Percentiles rank a stretch among this genome's conserved stretches.
Evolutionary conservation across 2,888 invertebrate genomes (phyloP).

Genomic region (Tortrix viridana): DNA sequence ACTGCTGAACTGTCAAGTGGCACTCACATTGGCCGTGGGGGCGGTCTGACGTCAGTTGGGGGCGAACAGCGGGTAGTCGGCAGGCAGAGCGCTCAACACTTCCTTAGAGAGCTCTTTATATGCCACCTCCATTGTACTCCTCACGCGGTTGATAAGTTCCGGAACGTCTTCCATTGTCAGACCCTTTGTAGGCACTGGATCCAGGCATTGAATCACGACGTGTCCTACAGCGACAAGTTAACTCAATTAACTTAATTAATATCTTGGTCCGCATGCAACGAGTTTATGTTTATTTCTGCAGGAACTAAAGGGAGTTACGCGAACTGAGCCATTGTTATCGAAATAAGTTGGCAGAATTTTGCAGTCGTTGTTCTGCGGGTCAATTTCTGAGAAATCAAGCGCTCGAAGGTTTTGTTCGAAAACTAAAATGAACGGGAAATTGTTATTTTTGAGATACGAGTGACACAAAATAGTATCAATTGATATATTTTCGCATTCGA

Average conservation of each 20-base stretch:
- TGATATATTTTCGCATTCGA: no score
- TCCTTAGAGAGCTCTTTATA: conserved; percentile 80
- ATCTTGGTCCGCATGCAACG: neutral
- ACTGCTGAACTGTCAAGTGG: conserved; percentile 11
- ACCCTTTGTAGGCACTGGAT: conserved; percentile 79
- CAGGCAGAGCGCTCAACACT: conserved; percentile 72
- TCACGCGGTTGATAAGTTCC: conserved; percentile 74
- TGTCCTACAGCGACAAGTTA: conserved; percentile 68
- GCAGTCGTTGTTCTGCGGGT: no score
- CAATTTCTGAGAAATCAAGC: no score
- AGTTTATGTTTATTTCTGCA: neutral
- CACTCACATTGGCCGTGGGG: neutral
- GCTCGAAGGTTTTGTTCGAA: no score
- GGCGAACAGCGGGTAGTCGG: conserved; percentile 77
- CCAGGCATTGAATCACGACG: conserved; percentile 80
- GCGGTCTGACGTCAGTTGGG: conserved; percentile 49
- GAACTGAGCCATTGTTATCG: no score
- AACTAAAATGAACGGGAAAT: no score
- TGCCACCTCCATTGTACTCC: conserved; percentile 75
- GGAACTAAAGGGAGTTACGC: no score
- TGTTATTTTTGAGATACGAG: no score
- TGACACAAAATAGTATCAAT: no score
- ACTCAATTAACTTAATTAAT: neutral
- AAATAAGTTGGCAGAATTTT: no score
- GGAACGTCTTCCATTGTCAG: conserved; percentile 79